A percentile compares a stretch with the other conserved stretches of the same genome.
phyloP scores from a whole-genome alignment of 2,797 vertebrate species.

The Lacerta viridis region DNA sequence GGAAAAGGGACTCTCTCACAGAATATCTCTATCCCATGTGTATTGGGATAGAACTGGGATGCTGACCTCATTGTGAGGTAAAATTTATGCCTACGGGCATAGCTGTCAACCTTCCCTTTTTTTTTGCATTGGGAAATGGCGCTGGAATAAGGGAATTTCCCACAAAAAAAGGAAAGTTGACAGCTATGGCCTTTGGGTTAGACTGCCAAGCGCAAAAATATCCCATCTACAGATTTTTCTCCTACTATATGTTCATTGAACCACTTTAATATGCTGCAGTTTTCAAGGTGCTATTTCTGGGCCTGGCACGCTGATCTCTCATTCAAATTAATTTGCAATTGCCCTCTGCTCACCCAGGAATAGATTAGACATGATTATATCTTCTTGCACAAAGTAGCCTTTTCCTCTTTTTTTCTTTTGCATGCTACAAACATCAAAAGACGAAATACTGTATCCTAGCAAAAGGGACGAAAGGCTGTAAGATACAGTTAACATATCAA shows the following conservation, averaged over 20 bases:
- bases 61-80: not conserved
- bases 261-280: not conserved
- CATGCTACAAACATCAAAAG: constrained; percentile 14
- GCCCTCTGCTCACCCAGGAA: constrained; percentile 22
- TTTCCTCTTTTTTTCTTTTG: constrained; percentile 20
- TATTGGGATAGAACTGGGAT: not conserved
- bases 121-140: too few relatives aligned
- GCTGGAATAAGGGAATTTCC: too few relatives aligned
- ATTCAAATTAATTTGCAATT: constrained; percentile 48
- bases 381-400: constrained; percentile 23
- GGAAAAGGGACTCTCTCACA: not conserved
- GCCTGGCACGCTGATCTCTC: constrained; percentile 42
- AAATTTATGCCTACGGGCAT: not conserved
- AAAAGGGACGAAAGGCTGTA: constrained; percentile 1
- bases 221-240: not conserved
- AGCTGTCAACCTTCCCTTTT: too few relatives aligned
- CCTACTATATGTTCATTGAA: not conserved
- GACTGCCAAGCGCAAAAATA: not conserved
- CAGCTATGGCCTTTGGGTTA: not conserved
- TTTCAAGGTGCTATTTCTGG: constrained; percentile 39
- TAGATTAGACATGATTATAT: constrained; percentile 46
- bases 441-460: constrained; percentile 22
- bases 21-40: not conserved
- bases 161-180: too few relatives aligned
- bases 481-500: not conserved